Percentiles rank a stretch among this genome's conserved stretches.
Evolutionary conservation across 2,888 invertebrate genomes (phyloP).

Genomic region (Hemithea aestivaria): DNA sequence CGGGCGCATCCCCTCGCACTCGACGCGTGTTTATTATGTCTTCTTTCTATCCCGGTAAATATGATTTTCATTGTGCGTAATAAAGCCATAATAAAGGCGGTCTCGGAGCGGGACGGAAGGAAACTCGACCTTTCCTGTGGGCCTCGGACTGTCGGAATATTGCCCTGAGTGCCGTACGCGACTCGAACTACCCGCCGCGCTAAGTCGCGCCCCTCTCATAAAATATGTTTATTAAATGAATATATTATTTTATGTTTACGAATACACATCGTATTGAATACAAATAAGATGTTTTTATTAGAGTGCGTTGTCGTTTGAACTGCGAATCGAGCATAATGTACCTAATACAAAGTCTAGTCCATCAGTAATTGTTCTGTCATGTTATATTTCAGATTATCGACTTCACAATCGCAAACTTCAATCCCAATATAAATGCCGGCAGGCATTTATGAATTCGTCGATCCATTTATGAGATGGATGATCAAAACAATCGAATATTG

Average conservation of each 20-base stretch:
- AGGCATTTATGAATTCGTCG: slow-evolving; percentile 2
- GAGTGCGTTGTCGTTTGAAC: not conserved
- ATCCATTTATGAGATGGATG: slow-evolving; percentile 18
- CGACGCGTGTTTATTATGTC: slow-evolving; percentile 65
- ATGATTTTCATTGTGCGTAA: slow-evolving; percentile 69
- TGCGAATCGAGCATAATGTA: not conserved
- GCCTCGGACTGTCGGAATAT: slow-evolving; percentile 35
- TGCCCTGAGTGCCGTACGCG: slow-evolving; percentile 19
- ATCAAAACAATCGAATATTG: slow-evolving; percentile 22
- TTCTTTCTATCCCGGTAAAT: slow-evolving; percentile 59
- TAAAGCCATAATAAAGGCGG: slow-evolving; percentile 63
- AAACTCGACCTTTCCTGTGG: slow-evolving; percentile 59
- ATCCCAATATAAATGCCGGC: not conserved
- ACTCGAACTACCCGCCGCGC: slow-evolving; percentile 15
- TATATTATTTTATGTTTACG: slow-evolving; percentile 18
- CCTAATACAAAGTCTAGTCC: slow-evolving; percentile 1
- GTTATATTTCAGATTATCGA: not conserved
- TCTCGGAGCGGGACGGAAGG: slow-evolving; percentile 55
- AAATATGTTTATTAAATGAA: slow-evolving; percentile 30
- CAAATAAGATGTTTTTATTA: slow-evolving; percentile 4
- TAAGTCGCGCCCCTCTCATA: slow-evolving; percentile 24
- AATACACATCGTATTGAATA: slow-evolving; percentile 1
- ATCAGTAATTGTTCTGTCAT: too few relatives aligned
- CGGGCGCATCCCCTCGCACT: slow-evolving; percentile 45
- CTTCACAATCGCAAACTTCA: not conserved